A percentile compares a stretch with the other conserved stretches of the same genome.
Evolutionary conservation across 2,797 vertebrate species (phyloP).

Genomic region (Eremophila alpestris): DNA sequence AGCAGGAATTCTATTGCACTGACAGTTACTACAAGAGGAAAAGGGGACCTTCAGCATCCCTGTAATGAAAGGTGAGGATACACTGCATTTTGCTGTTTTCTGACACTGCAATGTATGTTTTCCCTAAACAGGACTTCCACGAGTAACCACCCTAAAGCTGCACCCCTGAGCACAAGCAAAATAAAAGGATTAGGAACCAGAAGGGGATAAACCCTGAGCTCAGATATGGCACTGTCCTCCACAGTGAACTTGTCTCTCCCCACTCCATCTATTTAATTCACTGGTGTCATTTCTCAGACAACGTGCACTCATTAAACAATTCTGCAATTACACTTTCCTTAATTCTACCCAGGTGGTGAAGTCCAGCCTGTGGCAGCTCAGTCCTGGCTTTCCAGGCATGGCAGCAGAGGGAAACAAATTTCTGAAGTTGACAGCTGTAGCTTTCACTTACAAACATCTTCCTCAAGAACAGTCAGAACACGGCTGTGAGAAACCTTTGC

Average conservation of each 20-base stretch:
- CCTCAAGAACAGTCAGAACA: neutral
- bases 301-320: neutral
- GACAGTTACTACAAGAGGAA: neutral
- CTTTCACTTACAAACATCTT: neutral
- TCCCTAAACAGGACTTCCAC: neutral
- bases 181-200: neutral
- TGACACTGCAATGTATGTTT: neutral
- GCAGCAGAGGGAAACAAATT: neutral
- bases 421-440: neutral
- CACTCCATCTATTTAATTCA: neutral
- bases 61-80: neutral
- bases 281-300: neutral
- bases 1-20: neutral
- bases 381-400: neutral
- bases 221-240: neutral
- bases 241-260: fast-evolving
- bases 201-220: neutral
- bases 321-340: neutral
- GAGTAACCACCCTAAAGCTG: neutral
- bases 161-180: neutral
- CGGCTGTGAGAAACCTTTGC: neutral
- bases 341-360: neutral
- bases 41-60: neutral
- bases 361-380: neutral
- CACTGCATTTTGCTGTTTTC: neutral